Evolutionary conservation across 2,888 invertebrate species (phyloP).

Genomic region (Ephialtes manifestator): DNA sequence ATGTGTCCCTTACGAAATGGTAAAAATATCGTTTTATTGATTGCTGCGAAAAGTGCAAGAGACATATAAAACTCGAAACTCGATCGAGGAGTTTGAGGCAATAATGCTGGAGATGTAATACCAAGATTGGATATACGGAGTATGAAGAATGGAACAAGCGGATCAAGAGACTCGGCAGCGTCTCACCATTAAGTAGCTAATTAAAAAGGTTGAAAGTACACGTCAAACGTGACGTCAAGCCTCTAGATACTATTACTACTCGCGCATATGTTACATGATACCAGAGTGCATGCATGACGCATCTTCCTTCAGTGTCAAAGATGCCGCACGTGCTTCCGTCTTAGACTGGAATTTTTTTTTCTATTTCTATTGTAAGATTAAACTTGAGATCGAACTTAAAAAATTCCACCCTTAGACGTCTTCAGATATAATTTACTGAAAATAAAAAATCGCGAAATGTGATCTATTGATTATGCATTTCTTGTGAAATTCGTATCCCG

Average conservation of each 20-base stretch:
- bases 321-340: not conserved
- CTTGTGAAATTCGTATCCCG: too few relatives aligned
- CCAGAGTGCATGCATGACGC: not conserved
- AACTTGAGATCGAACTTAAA: too few relatives aligned
- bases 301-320: not conserved
- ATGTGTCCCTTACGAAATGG: too few relatives aligned
- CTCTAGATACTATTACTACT: not conserved
- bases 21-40: not conserved
- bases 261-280: not conserved
- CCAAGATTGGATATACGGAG: not conserved
- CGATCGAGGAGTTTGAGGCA: not conserved
- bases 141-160: not conserved
- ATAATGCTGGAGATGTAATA: not conserved
- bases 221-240: constrained; percentile 7
- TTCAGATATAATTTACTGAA: too few relatives aligned
- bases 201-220: constrained; percentile 4
- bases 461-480: too few relatives aligned
- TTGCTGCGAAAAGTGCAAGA: not conserved
- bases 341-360: not conserved
- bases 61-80: not conserved
- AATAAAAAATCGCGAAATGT: too few relatives aligned
- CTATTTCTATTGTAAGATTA: too few relatives aligned
- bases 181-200: not conserved
- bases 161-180: not conserved
- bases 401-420: too few relatives aligned